Evolutionary conservation across 2,797 vertebrate species (phyloP), one percentile per base, ranked within the genome.

Genomic region (Lemur catta): DNA sequence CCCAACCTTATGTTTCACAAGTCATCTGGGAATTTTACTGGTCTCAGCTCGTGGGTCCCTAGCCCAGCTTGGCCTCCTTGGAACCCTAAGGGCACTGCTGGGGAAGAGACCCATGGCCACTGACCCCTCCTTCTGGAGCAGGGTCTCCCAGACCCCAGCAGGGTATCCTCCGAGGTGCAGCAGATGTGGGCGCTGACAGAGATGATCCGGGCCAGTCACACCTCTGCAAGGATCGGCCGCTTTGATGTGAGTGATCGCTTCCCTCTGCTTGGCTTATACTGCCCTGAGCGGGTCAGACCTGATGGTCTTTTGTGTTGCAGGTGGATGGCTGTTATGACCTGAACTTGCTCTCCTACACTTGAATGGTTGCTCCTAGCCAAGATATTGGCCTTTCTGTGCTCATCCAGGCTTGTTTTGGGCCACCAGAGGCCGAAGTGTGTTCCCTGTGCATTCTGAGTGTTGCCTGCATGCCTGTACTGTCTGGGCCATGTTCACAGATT

Each of bases 111-210:
- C 95, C 88, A 72, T 63, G 41, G 75, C 79, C 71, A 97, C 86
- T 95, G 75, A 97, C 55, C 38, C 75, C 72, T 55, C 4, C 88
- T 97, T 98, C 69, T 96, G 98, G 84, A 91, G 65, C 97, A 99
- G 99, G 99, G 99, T 72, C 99, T 99, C 84, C 99, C 99, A 0
- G 99, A 99, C 97, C 99, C 99, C 0, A 98, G 99, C 97, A 99
- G 98, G 0, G 99, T 99, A 4, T 99, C 99, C 0, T 99, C 99
- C 0, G 99, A 99, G 81, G 99, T 99, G 50, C 99, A 99, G 98
- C 99, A 99, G 97, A 99, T 99, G 99, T 99, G 99, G 99, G 99
- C 99, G 48, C 98, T 99, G 97, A 99, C 99, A 0, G 99, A 99
- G 97, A 99, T 99, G 98, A 99, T 99, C 99, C 99, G 99, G 96